Evolutionary conservation across 2,113 vertebrate genomes (phyloP).

Genomic region (Diadophis punctatus): DNA sequence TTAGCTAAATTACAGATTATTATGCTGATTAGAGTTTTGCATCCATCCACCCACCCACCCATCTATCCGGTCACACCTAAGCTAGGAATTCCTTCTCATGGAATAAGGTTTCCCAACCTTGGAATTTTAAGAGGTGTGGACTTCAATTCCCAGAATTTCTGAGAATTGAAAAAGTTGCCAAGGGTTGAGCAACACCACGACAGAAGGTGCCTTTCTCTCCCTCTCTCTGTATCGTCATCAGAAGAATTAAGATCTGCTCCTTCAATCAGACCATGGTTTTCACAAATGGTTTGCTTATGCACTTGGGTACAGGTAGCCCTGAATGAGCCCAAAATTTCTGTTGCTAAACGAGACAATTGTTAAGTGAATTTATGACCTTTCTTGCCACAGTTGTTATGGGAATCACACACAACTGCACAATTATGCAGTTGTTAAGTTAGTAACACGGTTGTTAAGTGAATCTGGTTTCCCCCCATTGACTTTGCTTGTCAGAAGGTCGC

Average conservation of each 20-base stretch:
- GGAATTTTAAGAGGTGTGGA: not conserved
- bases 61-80: not conserved
- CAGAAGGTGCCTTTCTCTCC: not conserved
- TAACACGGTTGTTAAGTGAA: not conserved
- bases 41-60: not conserved
- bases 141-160: not conserved
- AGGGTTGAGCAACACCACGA: not conserved
- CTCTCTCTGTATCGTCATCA: not conserved
- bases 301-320: not conserved
- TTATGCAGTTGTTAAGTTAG: not conserved
- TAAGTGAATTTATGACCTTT: not conserved
- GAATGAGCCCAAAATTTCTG: not conserved
- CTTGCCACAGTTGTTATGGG: not conserved
- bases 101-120: not conserved
- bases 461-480: no score
- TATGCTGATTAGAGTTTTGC: not conserved
- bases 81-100: not conserved
- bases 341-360: not conserved
- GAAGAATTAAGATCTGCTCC: not conserved
- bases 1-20: not conserved
- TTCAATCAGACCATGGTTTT: not conserved
- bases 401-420: no score
- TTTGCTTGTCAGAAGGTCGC: not conserved
- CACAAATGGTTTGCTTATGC: not conserved
- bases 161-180: not conserved